These are phyloP conservation scores for Aphodius granarius DNA, from an alignment of 2,888 invertebrate species.

Conservation along the genomic window DNA sequence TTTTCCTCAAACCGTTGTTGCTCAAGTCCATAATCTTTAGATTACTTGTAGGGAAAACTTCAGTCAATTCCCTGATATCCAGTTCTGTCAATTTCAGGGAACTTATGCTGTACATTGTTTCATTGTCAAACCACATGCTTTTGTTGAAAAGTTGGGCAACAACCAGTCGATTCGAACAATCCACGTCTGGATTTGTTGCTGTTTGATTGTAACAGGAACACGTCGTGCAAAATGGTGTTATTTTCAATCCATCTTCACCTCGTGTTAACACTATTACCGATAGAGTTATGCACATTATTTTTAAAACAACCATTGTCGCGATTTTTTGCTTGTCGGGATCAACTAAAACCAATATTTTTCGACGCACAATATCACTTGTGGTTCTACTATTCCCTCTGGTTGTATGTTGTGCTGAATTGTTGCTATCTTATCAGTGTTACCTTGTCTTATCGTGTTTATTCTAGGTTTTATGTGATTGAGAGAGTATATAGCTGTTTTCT, in stretches of 20 bases:
- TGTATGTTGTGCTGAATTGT: background rate
- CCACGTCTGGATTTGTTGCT: conserved; percentile 21
- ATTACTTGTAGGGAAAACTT: conserved; percentile 56
- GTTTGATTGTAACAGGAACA: conserved; percentile 26
- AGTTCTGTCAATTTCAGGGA: conserved; percentile 55
- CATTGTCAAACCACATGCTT: conserved; percentile 21
- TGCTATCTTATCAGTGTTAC: background rate
- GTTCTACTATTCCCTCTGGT: background rate
- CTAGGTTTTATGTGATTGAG: background rate
- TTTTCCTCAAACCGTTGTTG: conserved; percentile 63
- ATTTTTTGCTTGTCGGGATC: background rate
- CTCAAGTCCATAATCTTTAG: conserved; percentile 64
- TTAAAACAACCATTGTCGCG: background rate
- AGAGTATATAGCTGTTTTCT: background rate
- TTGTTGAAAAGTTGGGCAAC: conserved; percentile 12
- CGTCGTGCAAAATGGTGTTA: conserved; percentile 24
- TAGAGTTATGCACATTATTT: background rate
- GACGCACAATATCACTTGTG: background rate
- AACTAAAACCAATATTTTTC: background rate
- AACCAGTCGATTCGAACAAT: conserved; percentile 24
- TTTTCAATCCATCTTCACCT: background rate
- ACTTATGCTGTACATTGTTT: conserved; percentile 37
- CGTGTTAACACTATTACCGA: background rate
- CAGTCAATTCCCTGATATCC: conserved; percentile 54
- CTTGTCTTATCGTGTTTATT: background rate